Percentiles rank a stretch among this genome's conserved stretches.
These are phyloP conservation scores for Galeopsomyia nigrocyanea DNA, from an alignment of 2,888 invertebrate species.

Conservation along the genomic window DNA sequence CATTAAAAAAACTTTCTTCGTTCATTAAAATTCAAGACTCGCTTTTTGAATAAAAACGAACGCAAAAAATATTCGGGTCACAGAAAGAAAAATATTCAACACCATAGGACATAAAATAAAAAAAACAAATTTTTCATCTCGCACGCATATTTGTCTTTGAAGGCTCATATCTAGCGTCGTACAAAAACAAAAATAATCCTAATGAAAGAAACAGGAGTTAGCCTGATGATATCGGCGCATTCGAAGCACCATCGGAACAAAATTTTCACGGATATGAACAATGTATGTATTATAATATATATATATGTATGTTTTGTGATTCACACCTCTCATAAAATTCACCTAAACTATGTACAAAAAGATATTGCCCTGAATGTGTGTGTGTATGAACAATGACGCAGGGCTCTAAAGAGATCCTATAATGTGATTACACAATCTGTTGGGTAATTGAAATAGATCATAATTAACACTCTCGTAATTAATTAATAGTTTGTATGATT, in stretches of 20 bases:
- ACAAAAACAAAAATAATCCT: conserved; percentile 34
- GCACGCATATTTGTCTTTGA: conserved; percentile 11
- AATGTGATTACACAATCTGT: conserved; percentile 40
- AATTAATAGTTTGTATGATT: conserved; percentile 39
- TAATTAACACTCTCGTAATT: conserved; percentile 30
- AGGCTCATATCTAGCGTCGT: conserved; percentile 12
- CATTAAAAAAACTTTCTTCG: conserved; percentile 3
- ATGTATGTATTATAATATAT: conserved; percentile 12
- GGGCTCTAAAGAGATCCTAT: conserved; percentile 44
- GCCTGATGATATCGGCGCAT: conserved; percentile 18
- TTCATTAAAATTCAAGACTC: conserved; percentile 3
- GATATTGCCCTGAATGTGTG: background rate
- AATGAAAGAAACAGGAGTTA: conserved; percentile 23
- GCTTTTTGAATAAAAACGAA: background rate
- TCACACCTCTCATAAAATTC: conserved; percentile 43
- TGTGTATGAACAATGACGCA: conserved; percentile 13
- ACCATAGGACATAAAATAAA: conserved; percentile 12
- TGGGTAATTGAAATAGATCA: conserved; percentile 40
- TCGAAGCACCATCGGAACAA: conserved; percentile 16
- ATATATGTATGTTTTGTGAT: conserved; percentile 28
- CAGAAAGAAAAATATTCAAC: conserved; percentile 30
- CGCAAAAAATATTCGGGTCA: conserved; percentile 3
- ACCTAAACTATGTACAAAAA: conserved; percentile 48
- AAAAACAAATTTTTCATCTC: conserved; percentile 13
- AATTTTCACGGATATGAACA: background rate